A percentile compares a stretch with the other conserved stretches of the same genome.
These are phyloP conservation scores for Sebastes diaconus DNA, from an alignment of 2,797 vertebrate species.

Conservation along the genomic window DNA sequence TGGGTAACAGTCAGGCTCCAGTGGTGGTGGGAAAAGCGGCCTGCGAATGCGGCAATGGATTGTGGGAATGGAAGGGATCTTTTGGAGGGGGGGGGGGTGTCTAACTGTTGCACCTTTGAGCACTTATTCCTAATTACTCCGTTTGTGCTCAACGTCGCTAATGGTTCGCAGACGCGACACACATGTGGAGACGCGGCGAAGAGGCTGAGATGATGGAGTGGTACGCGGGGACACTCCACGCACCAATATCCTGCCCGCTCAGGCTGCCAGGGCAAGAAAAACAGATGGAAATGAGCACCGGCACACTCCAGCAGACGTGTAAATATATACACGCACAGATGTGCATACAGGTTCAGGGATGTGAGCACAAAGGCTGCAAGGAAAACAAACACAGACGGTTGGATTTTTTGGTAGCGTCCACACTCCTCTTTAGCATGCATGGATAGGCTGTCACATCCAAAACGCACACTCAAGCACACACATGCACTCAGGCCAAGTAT, in stretches of 20 bases:
- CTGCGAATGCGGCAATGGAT: conserved; percentile 58
- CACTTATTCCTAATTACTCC: conserved; percentile 82
- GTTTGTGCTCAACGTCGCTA: conserved; percentile 68
- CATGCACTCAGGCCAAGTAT: conserved; percentile 74
- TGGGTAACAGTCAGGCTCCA: conserved; percentile 69
- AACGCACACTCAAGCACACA: conserved; percentile 46
- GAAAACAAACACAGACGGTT: conserved; percentile 71
- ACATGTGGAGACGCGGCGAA: conserved; percentile 47
- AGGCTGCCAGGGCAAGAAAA: conserved; percentile 53
- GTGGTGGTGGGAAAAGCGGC: conserved; percentile 59
- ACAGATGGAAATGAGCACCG: conserved; percentile 68
- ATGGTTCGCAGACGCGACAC: conserved; percentile 78
- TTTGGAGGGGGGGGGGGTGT: conserved; percentile 18
- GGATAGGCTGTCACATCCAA: conserved; percentile 58
- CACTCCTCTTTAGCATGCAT: conserved; percentile 59
- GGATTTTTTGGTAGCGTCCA: conserved; percentile 56
- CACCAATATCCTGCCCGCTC: conserved; percentile 58
- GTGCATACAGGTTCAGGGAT: conserved; percentile 65
- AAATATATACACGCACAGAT: conserved; percentile 73
- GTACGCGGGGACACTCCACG: conserved; percentile 41
- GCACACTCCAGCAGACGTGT: conserved; percentile 63
- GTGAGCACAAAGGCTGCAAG: conserved; percentile 53
- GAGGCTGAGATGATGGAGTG: conserved; percentile 64
- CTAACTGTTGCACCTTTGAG: conserved; percentile 79
- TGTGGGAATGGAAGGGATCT: conserved; percentile 60